Evolutionary conservation across 2,113 vertebrate genomes (phyloP).

Genomic region (Clarias gariepinus): DNA sequence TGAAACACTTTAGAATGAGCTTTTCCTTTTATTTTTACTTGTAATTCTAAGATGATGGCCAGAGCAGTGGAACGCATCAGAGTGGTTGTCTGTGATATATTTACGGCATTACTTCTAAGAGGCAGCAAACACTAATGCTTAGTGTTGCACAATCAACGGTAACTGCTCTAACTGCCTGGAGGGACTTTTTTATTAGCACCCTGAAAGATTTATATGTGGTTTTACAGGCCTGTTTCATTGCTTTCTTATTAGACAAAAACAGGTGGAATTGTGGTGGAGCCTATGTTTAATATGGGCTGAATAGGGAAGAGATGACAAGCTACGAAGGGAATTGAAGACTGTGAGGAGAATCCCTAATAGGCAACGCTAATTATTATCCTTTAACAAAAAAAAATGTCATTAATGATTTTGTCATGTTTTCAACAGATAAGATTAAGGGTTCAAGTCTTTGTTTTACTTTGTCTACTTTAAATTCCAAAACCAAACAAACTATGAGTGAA

Average conservation of each 20-base stretch:
- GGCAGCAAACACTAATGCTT: constrained; percentile 49
- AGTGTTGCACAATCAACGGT: constrained; percentile 56
- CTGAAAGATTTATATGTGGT: constrained; percentile 54
- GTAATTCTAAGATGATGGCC: constrained; percentile 15
- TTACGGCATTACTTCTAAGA: constrained; percentile 45
- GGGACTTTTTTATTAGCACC: constrained; percentile 60
- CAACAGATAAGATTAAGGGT: constrained; percentile 26
- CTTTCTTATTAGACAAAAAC: constrained; percentile 56
- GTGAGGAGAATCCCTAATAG: constrained; percentile 51
- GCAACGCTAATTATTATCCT: constrained; percentile 45
- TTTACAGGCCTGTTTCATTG: constrained; percentile 61
- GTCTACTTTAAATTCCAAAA: constrained; percentile 59
- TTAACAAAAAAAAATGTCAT: neutral
- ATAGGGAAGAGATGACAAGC: constrained; percentile 25
- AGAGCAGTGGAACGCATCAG: neutral
- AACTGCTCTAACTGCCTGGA: constrained; percentile 49
- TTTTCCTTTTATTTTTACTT: neutral
- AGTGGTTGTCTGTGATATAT: constrained; percentile 27
- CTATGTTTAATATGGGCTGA: constrained; percentile 42
- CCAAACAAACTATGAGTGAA: neutral
- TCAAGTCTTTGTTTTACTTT: constrained; percentile 59
- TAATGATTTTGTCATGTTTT: constrained; percentile 38
- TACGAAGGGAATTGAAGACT: constrained; percentile 28
- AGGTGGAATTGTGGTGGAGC: constrained; percentile 47
- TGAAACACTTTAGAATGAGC: neutral